Evolutionary conservation across 2,113 vertebrate species (phyloP).

Genomic region (Stictonetta naevosa): DNA sequence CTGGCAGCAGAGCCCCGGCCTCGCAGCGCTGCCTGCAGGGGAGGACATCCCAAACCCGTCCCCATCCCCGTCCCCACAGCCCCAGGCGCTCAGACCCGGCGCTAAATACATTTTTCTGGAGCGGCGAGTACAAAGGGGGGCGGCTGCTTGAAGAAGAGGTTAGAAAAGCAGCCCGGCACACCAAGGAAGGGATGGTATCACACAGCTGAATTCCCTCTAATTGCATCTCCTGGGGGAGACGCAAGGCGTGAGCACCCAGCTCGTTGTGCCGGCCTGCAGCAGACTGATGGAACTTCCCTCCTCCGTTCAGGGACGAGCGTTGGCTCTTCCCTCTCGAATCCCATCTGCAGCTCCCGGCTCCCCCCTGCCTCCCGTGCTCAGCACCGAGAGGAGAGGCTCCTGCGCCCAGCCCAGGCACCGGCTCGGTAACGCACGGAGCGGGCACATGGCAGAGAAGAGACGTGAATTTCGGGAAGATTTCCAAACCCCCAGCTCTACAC

Average conservation of each 20-base stretch:
- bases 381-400: background rate
- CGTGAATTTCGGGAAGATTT: background rate
- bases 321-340: background rate
- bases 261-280: background rate
- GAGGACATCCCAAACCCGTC: background rate
- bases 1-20: background rate
- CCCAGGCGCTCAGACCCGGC: rapidly evolving
- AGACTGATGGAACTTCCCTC: constrained; percentile 22
- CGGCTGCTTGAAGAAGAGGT: background rate
- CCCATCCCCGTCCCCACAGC: rapidly evolving
- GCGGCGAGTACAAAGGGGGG: too few relatives aligned
- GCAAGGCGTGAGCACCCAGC: background rate
- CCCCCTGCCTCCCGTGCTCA: background rate
- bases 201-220: background rate
- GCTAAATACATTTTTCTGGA: rapidly evolving
- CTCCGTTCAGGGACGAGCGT: background rate
- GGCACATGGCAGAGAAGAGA: background rate
- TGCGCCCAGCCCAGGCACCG: background rate
- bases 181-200: background rate
- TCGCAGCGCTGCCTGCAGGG: background rate
- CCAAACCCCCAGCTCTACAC: background rate
- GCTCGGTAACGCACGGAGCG: too few relatives aligned
- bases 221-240: background rate
- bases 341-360: background rate
- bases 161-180: background rate